A percentile compares a stretch with the other conserved stretches of the same genome.
Conservation (phyloP, 37 sponge, comb jelly and placozoan species). For the Haliclona indistincta region DNA sequence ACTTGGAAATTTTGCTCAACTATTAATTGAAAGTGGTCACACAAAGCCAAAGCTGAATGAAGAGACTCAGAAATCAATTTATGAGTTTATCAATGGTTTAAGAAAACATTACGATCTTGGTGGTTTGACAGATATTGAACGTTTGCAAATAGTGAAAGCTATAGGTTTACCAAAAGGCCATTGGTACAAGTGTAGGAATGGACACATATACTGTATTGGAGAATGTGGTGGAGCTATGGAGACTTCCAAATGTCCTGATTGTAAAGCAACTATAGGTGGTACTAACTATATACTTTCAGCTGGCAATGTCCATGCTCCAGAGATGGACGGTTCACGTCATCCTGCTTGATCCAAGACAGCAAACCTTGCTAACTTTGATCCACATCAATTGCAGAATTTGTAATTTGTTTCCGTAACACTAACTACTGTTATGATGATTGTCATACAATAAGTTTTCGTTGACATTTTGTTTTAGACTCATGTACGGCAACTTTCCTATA, state of each 20-base stretch:
- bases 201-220: constrained; percentile 84
- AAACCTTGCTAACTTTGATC: constrained; percentile 60
- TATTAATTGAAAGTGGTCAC: neutral
- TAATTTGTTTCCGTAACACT: too few relatives aligned
- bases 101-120: constrained; percentile 33
- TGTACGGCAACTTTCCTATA: too few relatives aligned
- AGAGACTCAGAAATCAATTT: constrained; percentile 2
- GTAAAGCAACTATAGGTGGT: constrained; percentile 81
- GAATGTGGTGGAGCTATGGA: constrained; percentile 93
- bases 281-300: constrained; percentile 40
- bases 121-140: constrained; percentile 65
- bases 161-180: constrained; percentile 79
- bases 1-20: neutral
- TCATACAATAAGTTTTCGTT: too few relatives aligned
- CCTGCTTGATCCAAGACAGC: constrained; percentile 79
- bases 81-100: constrained; percentile 13
- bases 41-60: constrained; percentile 16
- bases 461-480: too few relatives aligned
- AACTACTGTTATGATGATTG: too few relatives aligned
- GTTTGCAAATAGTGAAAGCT: constrained; percentile 70
- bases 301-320: constrained; percentile 74
- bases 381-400: constrained; percentile 14
- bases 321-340: constrained; percentile 77
- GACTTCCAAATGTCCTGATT: constrained; percentile 79
- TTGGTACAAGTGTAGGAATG: constrained; percentile 91